Percentiles rank a stretch among this genome's conserved stretches.
Evolutionary conservation across 2,113 vertebrate species (phyloP).

Genomic region (Barnardius zonarius): DNA sequence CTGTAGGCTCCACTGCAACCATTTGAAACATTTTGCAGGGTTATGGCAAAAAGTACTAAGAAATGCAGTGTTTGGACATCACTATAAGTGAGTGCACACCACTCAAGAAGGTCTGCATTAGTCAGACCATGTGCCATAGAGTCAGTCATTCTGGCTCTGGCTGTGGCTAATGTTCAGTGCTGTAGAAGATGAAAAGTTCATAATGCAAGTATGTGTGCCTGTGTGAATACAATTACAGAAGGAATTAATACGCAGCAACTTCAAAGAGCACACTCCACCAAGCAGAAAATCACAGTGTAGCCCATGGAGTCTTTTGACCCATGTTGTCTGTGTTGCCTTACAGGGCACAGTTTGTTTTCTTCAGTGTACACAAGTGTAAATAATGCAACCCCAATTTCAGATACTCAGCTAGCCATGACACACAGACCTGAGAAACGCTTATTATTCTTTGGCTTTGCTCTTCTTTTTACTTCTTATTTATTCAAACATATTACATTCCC

Average conservation of each 20-base stretch:
- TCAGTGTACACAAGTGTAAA: neutral
- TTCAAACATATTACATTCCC: slow-evolving; percentile 62
- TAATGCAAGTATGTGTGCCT: neutral
- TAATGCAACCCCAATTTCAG: slow-evolving; percentile 15
- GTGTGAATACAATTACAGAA: neutral
- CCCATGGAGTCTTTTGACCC: neutral
- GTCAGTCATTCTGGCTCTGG: neutral
- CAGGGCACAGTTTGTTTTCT: slow-evolving; percentile 10
- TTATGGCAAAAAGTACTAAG: neutral
- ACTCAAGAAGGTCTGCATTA: neutral
- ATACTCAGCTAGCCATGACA: neutral
- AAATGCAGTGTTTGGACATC: neutral
- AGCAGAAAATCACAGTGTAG: slow-evolving; percentile 24
- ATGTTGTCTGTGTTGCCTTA: neutral
- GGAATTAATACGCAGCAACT: neutral
- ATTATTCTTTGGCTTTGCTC: slow-evolving; percentile 38
- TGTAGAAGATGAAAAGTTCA: neutral
- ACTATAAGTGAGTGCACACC: neutral
- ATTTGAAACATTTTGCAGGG: neutral
- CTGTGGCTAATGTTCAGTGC: neutral
- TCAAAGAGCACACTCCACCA: neutral
- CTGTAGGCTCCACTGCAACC: neutral
- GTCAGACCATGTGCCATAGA: neutral
- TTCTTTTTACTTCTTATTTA: slow-evolving; percentile 59
- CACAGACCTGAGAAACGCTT: neutral